Base-by-base conservation (phyloP, 2,888 invertebrate genomes). In the Baronia brevicornis region DNA sequence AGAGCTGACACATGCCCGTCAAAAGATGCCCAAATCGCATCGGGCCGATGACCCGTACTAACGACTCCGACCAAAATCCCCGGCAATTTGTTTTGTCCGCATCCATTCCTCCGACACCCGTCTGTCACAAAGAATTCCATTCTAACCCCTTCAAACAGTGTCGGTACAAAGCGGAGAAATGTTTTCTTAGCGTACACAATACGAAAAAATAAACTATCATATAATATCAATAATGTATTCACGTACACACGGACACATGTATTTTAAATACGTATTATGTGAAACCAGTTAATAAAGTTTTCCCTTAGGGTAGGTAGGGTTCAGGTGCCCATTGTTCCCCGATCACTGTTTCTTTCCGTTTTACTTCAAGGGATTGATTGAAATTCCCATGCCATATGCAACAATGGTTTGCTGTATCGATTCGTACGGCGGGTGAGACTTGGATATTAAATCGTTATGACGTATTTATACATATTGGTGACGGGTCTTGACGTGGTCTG, bases 171-270 rank as follows among this genome's bases (percentile, higher is more conserved):
- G 48, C 50, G 37, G 31, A 46, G 47, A 47, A 60, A 57, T 60
- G 54, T 59, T 60, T 60, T 61, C 62, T 57, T 53, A 65, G 55
- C 55, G 56, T 46, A 51, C 48, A 59, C 49, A 59, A 60, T 48
- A 68, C 69, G 69, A 65, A 62, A 75, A 82, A 82, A 77, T 82
- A 82, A 80, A 82, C 80, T 80, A 79, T 80, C 80, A 78, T 80
- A 79, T 73, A 82, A 82, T 82, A 80, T 80, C 82, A 80, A 82
- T 80, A 80, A 77, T 80, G 74, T 65, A 75, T 77, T 70, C 69
- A 65, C 52, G 59, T 53, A 64, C 55, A 60, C 54, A 65, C 71
- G 67, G 72, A 82, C 80, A 82, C 75, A 80, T 82, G 80, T 84
- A 79, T 80, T 80, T 80, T 79, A 82, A 82, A 80, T 71, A 74